Base-by-base conservation (phyloP, 2,113 vertebrate genomes). In the Hippolais icterina region DNA sequence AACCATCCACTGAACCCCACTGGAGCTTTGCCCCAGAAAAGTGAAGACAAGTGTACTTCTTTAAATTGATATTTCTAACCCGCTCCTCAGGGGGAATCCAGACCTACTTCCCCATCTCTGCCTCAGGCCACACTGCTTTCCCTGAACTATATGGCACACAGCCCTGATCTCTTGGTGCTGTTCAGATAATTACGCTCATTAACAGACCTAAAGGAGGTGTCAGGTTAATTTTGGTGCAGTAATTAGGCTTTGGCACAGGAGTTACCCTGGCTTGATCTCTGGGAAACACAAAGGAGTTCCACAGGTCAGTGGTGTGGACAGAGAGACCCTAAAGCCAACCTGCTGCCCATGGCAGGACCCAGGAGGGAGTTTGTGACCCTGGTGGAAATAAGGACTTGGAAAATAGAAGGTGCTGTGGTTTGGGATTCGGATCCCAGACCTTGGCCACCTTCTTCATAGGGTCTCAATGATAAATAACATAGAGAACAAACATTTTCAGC, bases 261-360 rank as follows among this genome's bases (percentile, higher is more conserved):
- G 21, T 10, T 66, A 17, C 29, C 12, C 0, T 2, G 23, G 35
- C 29, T 41, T 17, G 29, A 11, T 10, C n/a, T 46, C 59, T 20
- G 79, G 31, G 31, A 23, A 61, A 16, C 18, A 5, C 1, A 1
- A 16, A 60, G 25, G 59, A 57, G 8, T 10, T 41, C 31, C 33
- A 12, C 17, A 35, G 64, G 68, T 59, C 29, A 39, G 64, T 5
- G 54, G 27, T 35, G 56, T 42, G 74, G 61, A 3, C 11, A 61
- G n/a, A n/a, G 20, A 31, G 11, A 56, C 3, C 22, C 31, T 10
- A 52, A 16, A 76, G 6, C 49, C 23, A 6, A 8, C 6, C n/a
- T 50, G 47, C n/a, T 53, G 49, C 13, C 37, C 14, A 0, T 0
- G 2, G 77, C 35, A 52, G 60, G 65, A 12, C 0, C 0, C 1